Conservation (phyloP, 2,797 vertebrate genomes). For the Eulemur mongoz region DNA sequence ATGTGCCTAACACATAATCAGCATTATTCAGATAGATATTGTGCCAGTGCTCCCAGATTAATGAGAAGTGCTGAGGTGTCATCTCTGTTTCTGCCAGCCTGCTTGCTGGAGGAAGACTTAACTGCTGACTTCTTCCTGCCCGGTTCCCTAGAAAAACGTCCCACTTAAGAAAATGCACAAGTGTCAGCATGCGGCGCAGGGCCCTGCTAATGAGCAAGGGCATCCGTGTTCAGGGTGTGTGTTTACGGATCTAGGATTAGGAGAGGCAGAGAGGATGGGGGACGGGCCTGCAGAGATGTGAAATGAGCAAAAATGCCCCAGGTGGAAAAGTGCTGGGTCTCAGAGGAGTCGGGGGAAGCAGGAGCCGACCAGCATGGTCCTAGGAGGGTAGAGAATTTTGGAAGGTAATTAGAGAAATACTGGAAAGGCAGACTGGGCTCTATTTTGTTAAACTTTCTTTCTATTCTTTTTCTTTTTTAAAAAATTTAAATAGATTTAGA, state of each 20-base stretch:
- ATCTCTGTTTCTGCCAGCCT: not conserved
- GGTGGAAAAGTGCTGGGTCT: not conserved
- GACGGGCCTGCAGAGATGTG: not conserved
- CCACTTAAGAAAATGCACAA: slow-evolving; percentile 14
- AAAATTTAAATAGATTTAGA: not conserved
- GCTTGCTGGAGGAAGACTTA: not conserved
- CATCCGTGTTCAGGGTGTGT: not conserved
- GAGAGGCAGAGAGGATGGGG: not conserved
- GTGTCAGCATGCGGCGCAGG: not conserved
- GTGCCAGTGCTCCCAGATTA: not conserved
- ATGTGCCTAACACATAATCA: not conserved
- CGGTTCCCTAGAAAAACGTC: not conserved
- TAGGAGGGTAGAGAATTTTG: not conserved
- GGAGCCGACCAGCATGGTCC: not conserved
- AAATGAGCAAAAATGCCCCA: not conserved
- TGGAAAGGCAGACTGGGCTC: not conserved
- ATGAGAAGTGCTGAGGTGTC: not conserved
- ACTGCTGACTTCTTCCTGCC: not conserved
- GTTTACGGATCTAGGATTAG: not conserved
- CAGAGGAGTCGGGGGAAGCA: fast-evolving
- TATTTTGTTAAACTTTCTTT: not conserved
- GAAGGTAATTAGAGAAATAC: not conserved
- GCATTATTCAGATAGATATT: not conserved
- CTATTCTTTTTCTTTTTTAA: not conserved
- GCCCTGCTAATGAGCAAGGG: not conserved